These are phyloP conservation scores for Ormyrus rosae DNA, from an alignment of 2,888 invertebrate genomes.

Conservation along the genomic window DNA sequence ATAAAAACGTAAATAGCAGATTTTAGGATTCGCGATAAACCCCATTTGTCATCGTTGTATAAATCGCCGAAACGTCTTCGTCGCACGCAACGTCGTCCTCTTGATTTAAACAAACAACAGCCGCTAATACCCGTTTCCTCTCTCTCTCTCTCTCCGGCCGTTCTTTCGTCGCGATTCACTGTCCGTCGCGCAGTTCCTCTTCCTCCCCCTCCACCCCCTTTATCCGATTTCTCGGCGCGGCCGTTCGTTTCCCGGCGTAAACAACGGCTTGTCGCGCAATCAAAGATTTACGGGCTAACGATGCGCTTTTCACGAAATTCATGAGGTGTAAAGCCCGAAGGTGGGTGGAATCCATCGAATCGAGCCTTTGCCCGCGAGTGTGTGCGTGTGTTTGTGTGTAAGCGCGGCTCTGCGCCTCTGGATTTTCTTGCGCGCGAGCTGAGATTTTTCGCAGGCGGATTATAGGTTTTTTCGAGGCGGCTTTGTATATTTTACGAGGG, in stretches of 20 bases:
- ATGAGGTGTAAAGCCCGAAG: conserved; percentile 61
- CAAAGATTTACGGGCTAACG: conserved; percentile 65
- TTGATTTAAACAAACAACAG: conserved; percentile 15
- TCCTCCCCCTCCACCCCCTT: not conserved
- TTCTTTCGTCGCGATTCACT: no score
- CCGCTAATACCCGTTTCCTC: conserved; percentile 2
- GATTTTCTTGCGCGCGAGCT: no score
- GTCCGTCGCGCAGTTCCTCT: not conserved
- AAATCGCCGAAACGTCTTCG: no score
- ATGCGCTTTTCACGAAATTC: conserved; percentile 63
- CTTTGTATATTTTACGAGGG: no score
- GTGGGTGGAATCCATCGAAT: conserved; percentile 9
- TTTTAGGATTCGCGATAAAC: no score
- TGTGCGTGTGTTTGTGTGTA: no score
- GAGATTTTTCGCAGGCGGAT: not conserved
- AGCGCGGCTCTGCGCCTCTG: no score
- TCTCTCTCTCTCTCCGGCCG: not conserved
- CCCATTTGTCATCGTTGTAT: no score
- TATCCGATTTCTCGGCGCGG: no score
- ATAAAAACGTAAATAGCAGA: no score
- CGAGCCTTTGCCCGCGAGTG: not conserved
- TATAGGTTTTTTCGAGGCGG: not conserved
- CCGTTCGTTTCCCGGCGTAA: conserved; percentile 4
- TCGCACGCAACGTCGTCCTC: no score
- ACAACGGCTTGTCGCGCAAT: conserved; percentile 57